A percentile compares a stretch with the other conserved stretches of the same genome.
These are phyloP conservation scores for Erynnis tages DNA, from an alignment of 2,888 invertebrate species.

Conservation along the genomic window DNA sequence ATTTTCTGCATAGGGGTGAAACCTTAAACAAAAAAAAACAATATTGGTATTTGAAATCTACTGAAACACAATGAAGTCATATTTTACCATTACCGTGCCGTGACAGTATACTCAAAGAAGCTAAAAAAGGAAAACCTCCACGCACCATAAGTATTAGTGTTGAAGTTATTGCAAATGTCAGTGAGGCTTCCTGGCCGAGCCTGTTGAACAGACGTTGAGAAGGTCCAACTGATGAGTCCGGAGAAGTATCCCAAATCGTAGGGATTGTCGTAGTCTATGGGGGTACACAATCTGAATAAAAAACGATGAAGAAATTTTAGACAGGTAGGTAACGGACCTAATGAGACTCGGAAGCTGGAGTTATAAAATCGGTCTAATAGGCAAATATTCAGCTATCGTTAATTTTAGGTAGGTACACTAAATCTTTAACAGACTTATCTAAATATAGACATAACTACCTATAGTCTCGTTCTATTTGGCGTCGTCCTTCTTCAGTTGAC, in stretches of 20 bases:
- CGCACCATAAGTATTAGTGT: slow-evolving; percentile 51
- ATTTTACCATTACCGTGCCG: not conserved
- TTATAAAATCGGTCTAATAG: no score
- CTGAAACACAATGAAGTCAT: no score
- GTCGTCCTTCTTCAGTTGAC: slow-evolving; percentile 54
- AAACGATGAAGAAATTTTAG: not conserved
- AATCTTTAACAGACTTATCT: no score
- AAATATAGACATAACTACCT: no score
- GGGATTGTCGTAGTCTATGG: slow-evolving; percentile 53
- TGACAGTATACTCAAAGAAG: not conserved
- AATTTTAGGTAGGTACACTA: no score
- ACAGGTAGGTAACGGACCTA: no score
- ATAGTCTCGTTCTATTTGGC: slow-evolving; percentile 49
- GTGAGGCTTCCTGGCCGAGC: slow-evolving; percentile 57
- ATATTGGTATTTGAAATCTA: not conserved
- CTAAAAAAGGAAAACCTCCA: not conserved
- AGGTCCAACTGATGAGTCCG: slow-evolving; percentile 65
- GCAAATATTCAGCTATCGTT: no score
- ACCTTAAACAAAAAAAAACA: slow-evolving; percentile 46
- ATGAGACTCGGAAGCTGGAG: no score
- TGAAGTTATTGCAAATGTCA: slow-evolving; percentile 55
- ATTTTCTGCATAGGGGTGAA: slow-evolving; percentile 64
- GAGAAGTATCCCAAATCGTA: slow-evolving; percentile 64
- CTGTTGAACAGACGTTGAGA: slow-evolving; percentile 57
- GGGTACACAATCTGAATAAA: slow-evolving; percentile 54